These are phyloP conservation scores for Todiramphus chloris DNA, from an alignment of 2,113 vertebrate species.

Conservation along the genomic window DNA sequence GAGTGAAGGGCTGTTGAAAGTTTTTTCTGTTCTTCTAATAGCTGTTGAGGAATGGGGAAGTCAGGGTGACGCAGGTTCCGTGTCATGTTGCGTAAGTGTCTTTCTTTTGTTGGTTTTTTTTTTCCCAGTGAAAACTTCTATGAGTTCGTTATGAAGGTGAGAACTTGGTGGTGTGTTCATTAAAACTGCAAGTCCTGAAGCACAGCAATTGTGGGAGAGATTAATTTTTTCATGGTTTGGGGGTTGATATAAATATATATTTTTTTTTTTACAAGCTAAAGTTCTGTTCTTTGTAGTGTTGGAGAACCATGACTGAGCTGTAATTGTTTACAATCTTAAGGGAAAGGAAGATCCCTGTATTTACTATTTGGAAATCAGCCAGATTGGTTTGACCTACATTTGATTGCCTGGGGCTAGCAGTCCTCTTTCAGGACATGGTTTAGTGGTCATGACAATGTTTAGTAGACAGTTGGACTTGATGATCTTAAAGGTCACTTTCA, in stretches of 20 bases:
- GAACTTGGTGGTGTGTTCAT: background rate
- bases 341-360: background rate
- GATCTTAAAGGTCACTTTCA: too few relatives aligned
- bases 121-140: background rate
- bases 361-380: background rate
- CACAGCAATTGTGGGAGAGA: background rate
- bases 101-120: background rate
- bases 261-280: background rate
- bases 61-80: accelerated
- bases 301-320: background rate
- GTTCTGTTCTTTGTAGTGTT: background rate
- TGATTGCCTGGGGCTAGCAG: background rate
- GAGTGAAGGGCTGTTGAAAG: background rate
- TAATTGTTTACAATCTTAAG: background rate
- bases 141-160: background rate
- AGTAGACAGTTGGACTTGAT: too few relatives aligned
- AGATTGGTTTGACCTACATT: background rate
- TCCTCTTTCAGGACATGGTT: background rate
- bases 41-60: background rate
- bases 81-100: background rate
- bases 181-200: background rate
- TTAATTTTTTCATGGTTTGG: background rate
- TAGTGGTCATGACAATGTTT: too few relatives aligned
- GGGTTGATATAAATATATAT: too few relatives aligned
- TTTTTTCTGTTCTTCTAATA: background rate